Evolutionary conservation across 2,113 vertebrate species (phyloP).

Genomic region (Ramphastos sulfuratus): DNA sequence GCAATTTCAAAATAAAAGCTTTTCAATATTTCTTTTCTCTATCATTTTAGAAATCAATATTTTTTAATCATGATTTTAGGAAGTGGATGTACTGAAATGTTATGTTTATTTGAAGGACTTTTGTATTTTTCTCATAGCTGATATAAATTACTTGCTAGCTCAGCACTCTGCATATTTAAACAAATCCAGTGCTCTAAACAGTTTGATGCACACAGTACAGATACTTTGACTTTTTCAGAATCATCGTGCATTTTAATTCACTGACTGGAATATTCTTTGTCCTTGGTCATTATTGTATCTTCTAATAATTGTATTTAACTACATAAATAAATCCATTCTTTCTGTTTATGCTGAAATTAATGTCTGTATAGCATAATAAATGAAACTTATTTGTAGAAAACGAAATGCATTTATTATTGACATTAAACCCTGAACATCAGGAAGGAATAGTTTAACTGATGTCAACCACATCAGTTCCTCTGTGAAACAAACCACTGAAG

Average conservation of each 20-base stretch:
- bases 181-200: not conserved
- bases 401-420: not conserved
- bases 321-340: not conserved
- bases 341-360: not conserved
- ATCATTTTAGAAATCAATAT: not conserved
- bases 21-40: not conserved
- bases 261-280: not conserved
- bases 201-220: fast-evolving
- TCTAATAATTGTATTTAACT: not conserved
- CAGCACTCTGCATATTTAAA: not conserved
- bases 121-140: not conserved
- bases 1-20: not conserved
- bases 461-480: not conserved
- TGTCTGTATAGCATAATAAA: not conserved
- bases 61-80: not conserved
- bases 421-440: not conserved
- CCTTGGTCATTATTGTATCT: not conserved
- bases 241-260: not conserved
- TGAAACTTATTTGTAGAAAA: not conserved
- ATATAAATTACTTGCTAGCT: not conserved
- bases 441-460: not conserved
- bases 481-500: not conserved
- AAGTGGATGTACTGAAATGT: not conserved
- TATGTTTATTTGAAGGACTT: not conserved
- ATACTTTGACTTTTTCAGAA: not conserved